phyloP scores from a whole-genome alignment of 2,797 vertebrate genomes.

The Parotocinclus haroldoi region DNA sequence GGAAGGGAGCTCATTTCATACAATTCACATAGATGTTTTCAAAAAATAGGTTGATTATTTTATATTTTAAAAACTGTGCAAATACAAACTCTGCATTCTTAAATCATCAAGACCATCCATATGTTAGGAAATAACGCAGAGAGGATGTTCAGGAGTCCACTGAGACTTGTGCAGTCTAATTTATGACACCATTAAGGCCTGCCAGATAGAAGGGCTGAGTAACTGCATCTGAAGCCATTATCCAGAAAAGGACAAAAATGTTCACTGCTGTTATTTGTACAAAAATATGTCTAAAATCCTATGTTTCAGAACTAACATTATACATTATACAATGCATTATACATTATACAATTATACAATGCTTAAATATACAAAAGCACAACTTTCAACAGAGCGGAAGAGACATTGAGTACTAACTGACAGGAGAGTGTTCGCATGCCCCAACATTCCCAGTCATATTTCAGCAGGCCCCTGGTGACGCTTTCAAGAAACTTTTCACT shows the following conservation, averaged over 20 bases:
- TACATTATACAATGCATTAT: too few relatives aligned
- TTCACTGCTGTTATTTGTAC: slow-evolving; percentile 5
- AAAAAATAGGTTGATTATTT: too few relatives aligned
- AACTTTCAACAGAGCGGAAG: too few relatives aligned
- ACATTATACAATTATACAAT: too few relatives aligned
- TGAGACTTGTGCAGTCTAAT: slow-evolving; percentile 54
- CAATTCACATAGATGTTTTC: too few relatives aligned
- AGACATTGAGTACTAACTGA: too few relatives aligned
- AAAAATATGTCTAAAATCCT: background rate
- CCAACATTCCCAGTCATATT: too few relatives aligned
- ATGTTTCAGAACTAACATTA: background rate
- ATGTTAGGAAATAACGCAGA: slow-evolving; percentile 29
- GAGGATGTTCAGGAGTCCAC: slow-evolving; percentile 50
- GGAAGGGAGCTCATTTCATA: too few relatives aligned
- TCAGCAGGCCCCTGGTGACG: too few relatives aligned
- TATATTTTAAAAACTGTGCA: background rate
- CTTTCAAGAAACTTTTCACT: too few relatives aligned
- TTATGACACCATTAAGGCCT: slow-evolving; percentile 54
- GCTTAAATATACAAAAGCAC: too few relatives aligned
- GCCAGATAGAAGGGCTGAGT: slow-evolving; percentile 25
- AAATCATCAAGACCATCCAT: slow-evolving; percentile 26
- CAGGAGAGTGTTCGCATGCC: too few relatives aligned
- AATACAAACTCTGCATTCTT: background rate
- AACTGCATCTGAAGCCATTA: slow-evolving; percentile 46
- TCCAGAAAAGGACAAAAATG: slow-evolving; percentile 28